Conservation (phyloP, 2,797 vertebrate genomes). For the Poeciliopsis infans region DNA sequence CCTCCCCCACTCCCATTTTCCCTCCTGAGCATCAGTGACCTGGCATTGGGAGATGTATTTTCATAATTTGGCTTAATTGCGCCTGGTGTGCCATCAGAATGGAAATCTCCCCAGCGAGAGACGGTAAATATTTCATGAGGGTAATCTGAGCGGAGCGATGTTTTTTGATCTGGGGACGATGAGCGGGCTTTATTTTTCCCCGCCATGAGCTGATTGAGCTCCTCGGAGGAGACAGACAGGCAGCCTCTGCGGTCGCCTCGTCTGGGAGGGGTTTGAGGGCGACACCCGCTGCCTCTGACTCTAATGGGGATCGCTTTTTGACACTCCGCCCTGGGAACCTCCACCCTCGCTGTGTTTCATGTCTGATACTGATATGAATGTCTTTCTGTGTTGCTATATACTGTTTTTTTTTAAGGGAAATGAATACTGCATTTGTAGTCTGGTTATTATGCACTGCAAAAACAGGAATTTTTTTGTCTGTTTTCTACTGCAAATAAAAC, state of each 20-base stretch:
- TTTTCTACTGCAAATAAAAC: too few species aligned
- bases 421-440: conserved; percentile 52
- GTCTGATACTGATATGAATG: conserved; percentile 70
- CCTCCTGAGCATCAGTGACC: conserved; percentile 49
- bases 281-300: conserved; percentile 56
- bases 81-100: conserved; percentile 76
- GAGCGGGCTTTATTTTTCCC: conserved; percentile 69
- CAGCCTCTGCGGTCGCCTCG: conserved; percentile 49
- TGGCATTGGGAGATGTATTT: conserved; percentile 73
- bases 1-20: neutral
- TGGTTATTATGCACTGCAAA: conserved; percentile 52
- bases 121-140: conserved; percentile 79
- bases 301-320: conserved; percentile 72
- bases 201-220: conserved; percentile 61
- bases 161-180: conserved; percentile 68
- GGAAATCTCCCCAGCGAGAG: conserved; percentile 73
- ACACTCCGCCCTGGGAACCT: conserved; percentile 59
- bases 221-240: conserved; percentile 66
- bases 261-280: conserved; percentile 59
- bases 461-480: too few species aligned
- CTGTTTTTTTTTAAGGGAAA: conserved; percentile 33
- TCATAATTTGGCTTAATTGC: conserved; percentile 83
- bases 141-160: conserved; percentile 73
- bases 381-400: conserved; percentile 41
- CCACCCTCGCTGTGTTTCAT: conserved; percentile 56